Base-by-base conservation (phyloP, 2,888 invertebrate species). In the Nectonema munidae region DNA sequence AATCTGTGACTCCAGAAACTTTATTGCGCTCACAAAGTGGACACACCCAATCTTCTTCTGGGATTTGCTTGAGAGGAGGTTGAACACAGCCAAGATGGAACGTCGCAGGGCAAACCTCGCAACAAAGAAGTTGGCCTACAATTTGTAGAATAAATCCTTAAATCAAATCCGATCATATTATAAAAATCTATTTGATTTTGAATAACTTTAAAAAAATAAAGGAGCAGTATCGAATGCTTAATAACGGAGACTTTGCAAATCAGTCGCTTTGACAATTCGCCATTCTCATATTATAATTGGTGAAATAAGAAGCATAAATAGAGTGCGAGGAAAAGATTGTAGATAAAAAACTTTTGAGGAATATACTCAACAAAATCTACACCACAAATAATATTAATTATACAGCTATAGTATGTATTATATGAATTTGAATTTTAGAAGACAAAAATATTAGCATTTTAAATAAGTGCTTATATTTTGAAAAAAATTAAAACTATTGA, bases 11-110 rank as follows among this genome's bases (percentile, higher is more conserved):
- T 17, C 89, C 95, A 43, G 66, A 62, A 37, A 79, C 56, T 62
- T 64, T 45, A 52, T 89, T 81, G 37, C 71, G 69, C 51, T 71
- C 69, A 55, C 95, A 95, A 38, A 83, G 66, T 45, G 68, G 69
- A 59, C 95, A 95, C 49, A 79, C 72, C 86, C 89, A 89, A 50
- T 83, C 83, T 41, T 76, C 72, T 39, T 86, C 86, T 33, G 86
- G 79, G 3, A 56, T 54, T 57, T 81, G 71, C 37, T 70, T 67
- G 51, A 89, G 59, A 9, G 81, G 77, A 38, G 86, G 86, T 52
- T 81, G 79, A 38, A 83, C 73, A 60, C 95, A 95, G 49, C 74
- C 75, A 51, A 89, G 61, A 56, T 95, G 95, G 56, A 77, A 95
- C 16, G 86, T 83, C 19, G 89, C 89, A 15, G 89, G 79, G 51